Evolutionary conservation across 2,888 invertebrate species (phyloP).

Genomic region (Polydrusus pterygomalis): DNA sequence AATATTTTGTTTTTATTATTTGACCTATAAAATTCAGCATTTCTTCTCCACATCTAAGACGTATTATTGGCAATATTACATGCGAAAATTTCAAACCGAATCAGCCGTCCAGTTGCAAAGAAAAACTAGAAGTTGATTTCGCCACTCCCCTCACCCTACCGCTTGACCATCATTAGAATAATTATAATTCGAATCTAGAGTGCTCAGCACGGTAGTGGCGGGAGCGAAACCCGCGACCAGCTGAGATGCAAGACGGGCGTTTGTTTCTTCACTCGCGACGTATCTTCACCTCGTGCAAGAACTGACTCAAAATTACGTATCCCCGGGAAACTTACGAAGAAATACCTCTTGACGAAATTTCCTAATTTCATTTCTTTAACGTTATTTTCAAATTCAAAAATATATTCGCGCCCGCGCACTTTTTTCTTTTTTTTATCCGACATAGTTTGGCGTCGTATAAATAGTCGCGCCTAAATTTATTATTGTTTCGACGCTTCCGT

Average conservation of each 20-base stretch:
- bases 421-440: conserved; percentile 31
- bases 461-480: conserved; percentile 27
- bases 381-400: conserved; percentile 24
- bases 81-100: not conserved
- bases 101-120: conserved; percentile 39
- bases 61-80: not conserved
- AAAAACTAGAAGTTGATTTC: conserved; percentile 46
- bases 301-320: conserved; percentile 29
- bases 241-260: conserved; percentile 52
- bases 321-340: conserved; percentile 33
- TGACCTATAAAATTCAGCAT: too few relatives aligned
- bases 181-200: conserved; percentile 55
- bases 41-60: not conserved
- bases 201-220: conserved; percentile 54
- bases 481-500: conserved; percentile 13
- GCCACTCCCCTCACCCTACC: conserved; percentile 56
- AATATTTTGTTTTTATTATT: too few relatives aligned
- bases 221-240: conserved; percentile 53
- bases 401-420: conserved; percentile 19
- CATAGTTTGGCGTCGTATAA: conserved; percentile 13
- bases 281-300: conserved; percentile 54
- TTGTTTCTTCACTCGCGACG: conserved; percentile 56
- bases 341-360: not conserved
- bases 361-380: not conserved
- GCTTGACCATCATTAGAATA: conserved; percentile 57